phyloP scores from a whole-genome alignment of 2,888 invertebrate genomes.

The Aricia artaxerxes region DNA sequence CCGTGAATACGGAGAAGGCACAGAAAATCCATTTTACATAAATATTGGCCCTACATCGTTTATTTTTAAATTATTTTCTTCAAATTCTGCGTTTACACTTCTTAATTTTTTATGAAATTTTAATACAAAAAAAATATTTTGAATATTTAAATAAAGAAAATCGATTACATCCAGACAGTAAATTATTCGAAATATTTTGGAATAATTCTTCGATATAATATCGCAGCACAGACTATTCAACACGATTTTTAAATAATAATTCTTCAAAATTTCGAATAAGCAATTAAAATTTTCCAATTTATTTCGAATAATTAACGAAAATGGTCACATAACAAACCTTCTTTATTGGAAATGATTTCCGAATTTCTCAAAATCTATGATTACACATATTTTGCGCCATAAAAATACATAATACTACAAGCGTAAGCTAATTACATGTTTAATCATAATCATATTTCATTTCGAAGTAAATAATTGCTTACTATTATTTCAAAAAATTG shows the following conservation, averaged over 20 bases:
- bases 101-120: neutral
- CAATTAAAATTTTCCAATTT: neutral
- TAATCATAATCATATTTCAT: neutral
- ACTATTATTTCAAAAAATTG: neutral
- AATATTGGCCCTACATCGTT: slow-evolving; percentile 27
- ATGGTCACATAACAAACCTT: neutral
- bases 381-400: neutral
- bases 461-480: slow-evolving; percentile 1
- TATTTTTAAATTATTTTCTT: neutral
- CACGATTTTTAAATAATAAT: neutral
- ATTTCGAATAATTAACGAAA: neutral
- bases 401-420: slow-evolving; percentile 30
- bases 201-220: neutral
- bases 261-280: neutral
- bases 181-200: neutral
- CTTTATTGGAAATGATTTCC: neutral
- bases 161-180: neutral
- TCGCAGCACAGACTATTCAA: neutral
- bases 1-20: slow-evolving; percentile 65
- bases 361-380: slow-evolving; percentile 16
- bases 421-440: slow-evolving; percentile 13
- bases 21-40: slow-evolving; percentile 48
- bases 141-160: too few species aligned
- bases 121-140: neutral
- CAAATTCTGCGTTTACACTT: neutral